Evolutionary conservation across 2,797 vertebrate species (phyloP).

Genomic region (Anisognathus igniventris): DNA sequence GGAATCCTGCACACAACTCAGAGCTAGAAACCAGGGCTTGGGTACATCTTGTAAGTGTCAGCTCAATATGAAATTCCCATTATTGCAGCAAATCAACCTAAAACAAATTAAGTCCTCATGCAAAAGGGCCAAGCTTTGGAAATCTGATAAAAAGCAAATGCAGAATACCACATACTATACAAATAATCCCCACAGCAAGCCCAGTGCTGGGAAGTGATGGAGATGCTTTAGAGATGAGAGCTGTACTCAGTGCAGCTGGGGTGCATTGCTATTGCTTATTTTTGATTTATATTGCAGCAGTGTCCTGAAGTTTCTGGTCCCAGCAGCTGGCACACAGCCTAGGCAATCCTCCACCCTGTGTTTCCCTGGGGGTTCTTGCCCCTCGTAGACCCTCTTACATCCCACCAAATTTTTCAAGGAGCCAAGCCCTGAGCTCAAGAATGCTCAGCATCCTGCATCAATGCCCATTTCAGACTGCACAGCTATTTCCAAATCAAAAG

Average conservation of each 20-base stretch:
- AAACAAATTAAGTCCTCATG: neutral
- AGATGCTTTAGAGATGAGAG: neutral
- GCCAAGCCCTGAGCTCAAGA: neutral
- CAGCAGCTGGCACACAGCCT: neutral
- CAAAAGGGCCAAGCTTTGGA: neutral
- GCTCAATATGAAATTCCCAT: neutral
- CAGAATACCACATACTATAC: neutral
- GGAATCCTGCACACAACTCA: neutral
- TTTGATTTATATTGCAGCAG: neutral
- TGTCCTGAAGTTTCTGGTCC: neutral
- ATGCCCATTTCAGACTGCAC: neutral
- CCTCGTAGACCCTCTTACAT: neutral
- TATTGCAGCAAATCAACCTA: neutral
- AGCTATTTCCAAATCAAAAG: neutral
- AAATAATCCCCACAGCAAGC: neutral
- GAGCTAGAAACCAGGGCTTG: neutral
- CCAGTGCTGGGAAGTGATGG: neutral
- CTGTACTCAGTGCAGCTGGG: neutral
- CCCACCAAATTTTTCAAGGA: neutral
- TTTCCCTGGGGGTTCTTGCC: neutral
- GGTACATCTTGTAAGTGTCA: fast-evolving
- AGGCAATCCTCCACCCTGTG: neutral
- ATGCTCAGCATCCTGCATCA: neutral
- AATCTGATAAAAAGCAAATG: neutral
- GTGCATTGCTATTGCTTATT: neutral